Evolutionary conservation across 2,888 invertebrate genomes (phyloP).

Genomic region (Campoplex nolae): DNA sequence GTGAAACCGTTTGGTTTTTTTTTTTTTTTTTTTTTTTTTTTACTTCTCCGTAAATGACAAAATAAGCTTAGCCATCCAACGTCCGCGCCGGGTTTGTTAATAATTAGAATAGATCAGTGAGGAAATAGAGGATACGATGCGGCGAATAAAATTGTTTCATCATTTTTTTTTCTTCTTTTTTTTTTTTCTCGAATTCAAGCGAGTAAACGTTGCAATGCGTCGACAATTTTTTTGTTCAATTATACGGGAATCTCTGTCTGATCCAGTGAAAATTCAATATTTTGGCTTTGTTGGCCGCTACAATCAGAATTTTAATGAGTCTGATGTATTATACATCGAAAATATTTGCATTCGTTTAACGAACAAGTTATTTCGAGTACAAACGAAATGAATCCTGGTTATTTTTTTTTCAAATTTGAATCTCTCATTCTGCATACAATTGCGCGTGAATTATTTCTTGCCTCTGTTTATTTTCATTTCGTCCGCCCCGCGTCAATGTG

Average conservation of each 20-base stretch:
- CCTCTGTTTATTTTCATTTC: too few species aligned
- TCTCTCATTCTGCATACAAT: neutral
- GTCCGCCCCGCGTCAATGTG: neutral
- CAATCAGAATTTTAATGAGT: neutral
- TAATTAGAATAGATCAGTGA: neutral
- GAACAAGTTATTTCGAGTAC: neutral
- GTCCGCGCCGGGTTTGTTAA: neutral
- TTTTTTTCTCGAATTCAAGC: neutral
- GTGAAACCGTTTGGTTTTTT: neutral
- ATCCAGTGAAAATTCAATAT: too few species aligned
- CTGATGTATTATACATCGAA: neutral
- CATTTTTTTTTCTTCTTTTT: too few species aligned
- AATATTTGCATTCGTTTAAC: neutral
- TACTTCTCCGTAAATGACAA: neutral
- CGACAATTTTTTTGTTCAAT: neutral
- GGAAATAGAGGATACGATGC: too few species aligned
- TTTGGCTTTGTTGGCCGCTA: neutral
- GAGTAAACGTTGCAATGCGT: neutral
- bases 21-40: too few species aligned
- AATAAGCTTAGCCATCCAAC: neutral
- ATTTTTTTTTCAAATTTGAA: neutral
- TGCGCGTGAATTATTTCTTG: too few species aligned
- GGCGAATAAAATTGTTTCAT: neutral
- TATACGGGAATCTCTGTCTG: neutral
- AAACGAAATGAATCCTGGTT: neutral